A percentile compares a stretch with the other conserved stretches of the same genome.
These are phyloP conservation scores for Piaya cayana DNA, from an alignment of 2,113 vertebrate genomes.

Conservation along the genomic window DNA sequence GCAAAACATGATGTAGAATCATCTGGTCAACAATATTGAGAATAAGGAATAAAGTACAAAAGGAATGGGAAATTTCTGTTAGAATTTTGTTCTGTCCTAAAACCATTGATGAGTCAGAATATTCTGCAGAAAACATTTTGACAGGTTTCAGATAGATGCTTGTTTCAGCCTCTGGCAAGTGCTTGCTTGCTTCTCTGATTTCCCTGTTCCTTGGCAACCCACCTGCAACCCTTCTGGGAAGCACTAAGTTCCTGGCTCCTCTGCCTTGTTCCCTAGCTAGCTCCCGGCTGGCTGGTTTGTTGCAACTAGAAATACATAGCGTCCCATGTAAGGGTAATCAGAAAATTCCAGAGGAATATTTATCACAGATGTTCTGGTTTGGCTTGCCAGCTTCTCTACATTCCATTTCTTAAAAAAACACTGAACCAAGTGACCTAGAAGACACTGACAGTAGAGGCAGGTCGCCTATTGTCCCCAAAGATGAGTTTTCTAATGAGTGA, in stretches of 20 bases:
- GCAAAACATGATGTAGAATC: not conserved
- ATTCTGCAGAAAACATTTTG: slow-evolving; percentile 7
- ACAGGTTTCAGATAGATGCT: not conserved
- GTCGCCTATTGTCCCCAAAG: not conserved
- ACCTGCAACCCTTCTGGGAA: not conserved
- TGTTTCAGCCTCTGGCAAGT: not conserved
- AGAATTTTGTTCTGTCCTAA: not conserved
- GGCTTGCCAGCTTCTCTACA: not conserved
- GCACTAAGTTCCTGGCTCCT: not conserved
- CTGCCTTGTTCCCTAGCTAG: not conserved
- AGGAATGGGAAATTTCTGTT: not conserved
- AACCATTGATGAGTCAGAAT: not conserved
- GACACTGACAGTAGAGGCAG: not conserved
- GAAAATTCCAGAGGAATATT: not conserved
- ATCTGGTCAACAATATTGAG: not conserved
- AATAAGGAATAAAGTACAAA: not conserved
- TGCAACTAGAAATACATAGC: not conserved
- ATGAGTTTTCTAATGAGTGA: not conserved
- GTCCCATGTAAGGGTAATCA: not conserved
- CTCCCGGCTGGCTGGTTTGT: not conserved
- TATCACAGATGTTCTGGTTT: not conserved
- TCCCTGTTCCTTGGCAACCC: not conserved
- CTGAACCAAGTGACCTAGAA: not conserved
- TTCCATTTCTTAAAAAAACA: not conserved
- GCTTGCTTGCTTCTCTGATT: not conserved